Evolutionary conservation across 2,797 vertebrate species (phyloP).

Genomic region (Benthosema pterotum): DNA sequence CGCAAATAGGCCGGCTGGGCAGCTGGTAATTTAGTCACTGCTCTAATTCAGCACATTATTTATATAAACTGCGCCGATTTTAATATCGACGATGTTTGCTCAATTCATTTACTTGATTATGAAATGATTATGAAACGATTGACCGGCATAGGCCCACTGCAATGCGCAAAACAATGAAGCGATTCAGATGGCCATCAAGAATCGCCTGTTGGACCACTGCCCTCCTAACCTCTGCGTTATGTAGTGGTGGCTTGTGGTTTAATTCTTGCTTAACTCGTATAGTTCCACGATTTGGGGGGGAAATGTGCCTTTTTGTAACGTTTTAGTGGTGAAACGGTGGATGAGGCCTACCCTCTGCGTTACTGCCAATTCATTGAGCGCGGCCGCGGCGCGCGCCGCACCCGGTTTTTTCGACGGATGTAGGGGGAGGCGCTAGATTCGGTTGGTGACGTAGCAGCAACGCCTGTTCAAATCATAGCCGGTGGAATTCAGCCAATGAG

Average conservation of each 20-base stretch:
- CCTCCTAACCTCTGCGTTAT: too few species aligned
- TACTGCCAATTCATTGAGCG: neutral
- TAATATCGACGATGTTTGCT: too few species aligned
- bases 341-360: slow-evolving; percentile 1
- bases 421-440: slow-evolving; percentile 55
- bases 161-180: slow-evolving; percentile 37
- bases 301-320: neutral
- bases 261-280: too few species aligned
- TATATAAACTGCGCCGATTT: too few species aligned
- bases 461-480: slow-evolving; percentile 54
- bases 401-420: slow-evolving; percentile 42
- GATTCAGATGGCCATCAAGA: neutral
- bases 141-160: slow-evolving; percentile 13
- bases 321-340: neutral
- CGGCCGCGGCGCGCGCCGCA: slow-evolving; percentile 22
- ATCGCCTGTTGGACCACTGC: too few species aligned
- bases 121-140: too few species aligned
- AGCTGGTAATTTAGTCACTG: too few species aligned
- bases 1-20: too few species aligned
- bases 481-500: slow-evolving; percentile 62
- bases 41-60: too few species aligned
- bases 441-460: slow-evolving; percentile 61
- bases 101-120: too few species aligned
- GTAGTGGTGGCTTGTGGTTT: too few species aligned
- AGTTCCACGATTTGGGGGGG: too few species aligned